These are phyloP conservation scores for Whitmania pigra DNA, from an alignment of 1,140 invertebrate genomes.

Conservation along the genomic window DNA sequence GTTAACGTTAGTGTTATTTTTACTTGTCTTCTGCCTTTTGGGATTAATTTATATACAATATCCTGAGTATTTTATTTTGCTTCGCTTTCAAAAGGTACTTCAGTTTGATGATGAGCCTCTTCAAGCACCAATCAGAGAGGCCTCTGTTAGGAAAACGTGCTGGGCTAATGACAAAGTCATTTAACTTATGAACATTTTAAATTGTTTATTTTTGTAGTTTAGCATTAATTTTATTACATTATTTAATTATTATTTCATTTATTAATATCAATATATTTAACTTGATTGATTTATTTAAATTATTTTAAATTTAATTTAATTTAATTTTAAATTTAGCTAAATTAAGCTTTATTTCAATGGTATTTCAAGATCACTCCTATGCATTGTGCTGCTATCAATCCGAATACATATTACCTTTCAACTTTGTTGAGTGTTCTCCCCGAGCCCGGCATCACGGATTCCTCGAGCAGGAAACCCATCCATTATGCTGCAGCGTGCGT, in stretches of 20 bases:
- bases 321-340: too few species aligned
- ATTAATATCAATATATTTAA: too few species aligned
- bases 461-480: constrained; percentile 40
- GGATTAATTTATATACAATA: background rate
- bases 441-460: constrained; percentile 43
- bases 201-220: too few species aligned
- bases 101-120: constrained; percentile 38
- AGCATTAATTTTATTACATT: too few species aligned
- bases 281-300: too few species aligned
- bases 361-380: constrained; percentile 43
- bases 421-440: constrained; percentile 39
- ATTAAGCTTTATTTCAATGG: too few species aligned
- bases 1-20: background rate
- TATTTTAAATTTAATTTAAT: too few species aligned
- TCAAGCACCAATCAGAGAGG: constrained; percentile 34
- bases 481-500: constrained; percentile 48
- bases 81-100: constrained; percentile 32
- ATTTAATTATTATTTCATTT: too few species aligned
- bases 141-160: constrained; percentile 43
- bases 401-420: constrained; percentile 44
- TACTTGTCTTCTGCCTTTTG: too few species aligned
- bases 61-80: background rate
- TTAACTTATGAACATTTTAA: background rate
- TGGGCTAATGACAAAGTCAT: constrained; percentile 35
- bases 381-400: constrained; percentile 49